A percentile compares a stretch with the other conserved stretches of the same genome.
Conservation (phyloP, 2,888 invertebrate species). For the Cartodere bifasciata region DNA sequence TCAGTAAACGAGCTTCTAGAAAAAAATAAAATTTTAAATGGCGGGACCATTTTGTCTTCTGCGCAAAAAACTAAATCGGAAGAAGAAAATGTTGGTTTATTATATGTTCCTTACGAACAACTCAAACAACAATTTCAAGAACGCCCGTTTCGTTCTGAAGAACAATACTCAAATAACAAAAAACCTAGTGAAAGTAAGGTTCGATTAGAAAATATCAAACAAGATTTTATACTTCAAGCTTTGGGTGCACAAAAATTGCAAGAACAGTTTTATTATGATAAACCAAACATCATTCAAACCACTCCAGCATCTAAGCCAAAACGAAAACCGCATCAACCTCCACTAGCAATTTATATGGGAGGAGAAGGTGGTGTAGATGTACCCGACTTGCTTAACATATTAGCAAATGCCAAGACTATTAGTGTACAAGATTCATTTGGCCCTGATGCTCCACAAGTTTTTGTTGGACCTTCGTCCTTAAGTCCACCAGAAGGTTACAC, state of each 20-base stretch:
- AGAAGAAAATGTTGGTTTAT: slow-evolving; percentile 57
- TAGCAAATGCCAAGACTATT: slow-evolving; percentile 60
- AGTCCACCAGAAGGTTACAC: slow-evolving; percentile 57
- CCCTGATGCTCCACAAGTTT: slow-evolving; percentile 59
- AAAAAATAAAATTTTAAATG: too few relatives aligned
- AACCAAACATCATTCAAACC: slow-evolving; percentile 17
- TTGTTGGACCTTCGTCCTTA: slow-evolving; percentile 68
- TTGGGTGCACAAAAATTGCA: slow-evolving; percentile 32
- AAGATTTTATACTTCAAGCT: slow-evolving; percentile 33
- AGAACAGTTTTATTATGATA: slow-evolving; percentile 25
- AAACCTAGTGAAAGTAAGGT: slow-evolving; percentile 6
- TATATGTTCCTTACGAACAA: slow-evolving; percentile 67
- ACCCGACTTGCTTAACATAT: slow-evolving; percentile 53
- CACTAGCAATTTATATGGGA: slow-evolving; percentile 68
- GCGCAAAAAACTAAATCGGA: slow-evolving; percentile 22
- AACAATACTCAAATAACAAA: slow-evolving; percentile 5
- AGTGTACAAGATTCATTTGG: slow-evolving; percentile 64
- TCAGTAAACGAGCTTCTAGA: too few relatives aligned
- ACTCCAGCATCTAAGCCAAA: slow-evolving; percentile 39
- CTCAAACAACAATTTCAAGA: slow-evolving; percentile 10
- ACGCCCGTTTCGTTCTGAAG: not conserved
- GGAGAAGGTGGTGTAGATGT: slow-evolving; percentile 45
- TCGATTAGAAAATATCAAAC: slow-evolving; percentile 29
- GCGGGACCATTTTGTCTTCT: slow-evolving; percentile 12
- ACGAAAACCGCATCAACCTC: slow-evolving; percentile 70